Base-by-base conservation (phyloP, 1,140 invertebrate species). In the Sminthurinus signatus region DNA sequence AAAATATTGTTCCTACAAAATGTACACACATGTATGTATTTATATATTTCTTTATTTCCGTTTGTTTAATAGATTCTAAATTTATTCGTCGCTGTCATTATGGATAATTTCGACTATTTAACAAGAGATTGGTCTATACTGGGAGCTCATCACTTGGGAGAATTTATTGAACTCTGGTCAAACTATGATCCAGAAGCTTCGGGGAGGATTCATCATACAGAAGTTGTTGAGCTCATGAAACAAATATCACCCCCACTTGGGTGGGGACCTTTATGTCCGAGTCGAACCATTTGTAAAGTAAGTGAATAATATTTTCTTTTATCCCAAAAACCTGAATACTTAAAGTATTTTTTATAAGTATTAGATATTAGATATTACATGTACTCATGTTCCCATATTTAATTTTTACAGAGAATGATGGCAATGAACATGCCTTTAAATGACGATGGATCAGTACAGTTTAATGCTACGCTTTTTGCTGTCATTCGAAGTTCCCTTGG, bases 361-460 rank as follows among this genome's bases (percentile, higher is more conserved):
- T n/a, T n/a, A 36, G 32, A 36, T 8, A 15, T 5, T 36, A 36
- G 32, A 36, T 15, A 36, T 8, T 36, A 8, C 5, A 36, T 36
- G 32, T 15, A 36, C 32, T 36, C 5, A 36, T 36, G 5, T 8
- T 8, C n/a, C 43, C 15, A 1, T 5, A 39, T 12, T 57, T 14
- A 56, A 60, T 58, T 71, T 76, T 76, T 81, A 27, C 76, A 90
- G 86, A 84, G 94, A 68, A 81, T 99, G 29, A 97, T 99, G 15
- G 95, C 94, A 10, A 99, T 99, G 97, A 99, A 99, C 76, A 99
- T 99, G 97, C 97, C 97, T 1, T 80, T 99, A 48, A 99, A 99
- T 75, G 95, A 91, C 64, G 97, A 99, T 77, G 96, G 96, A 14
- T 99, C 97, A 0, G 97, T 99, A 0, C 85, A 96, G 69, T 99